Percentiles rank a stretch among this genome's conserved stretches.
These are phyloP conservation scores for Bufo bufo DNA, from an alignment of 2,113 vertebrate genomes.

Conservation along the genomic window DNA sequence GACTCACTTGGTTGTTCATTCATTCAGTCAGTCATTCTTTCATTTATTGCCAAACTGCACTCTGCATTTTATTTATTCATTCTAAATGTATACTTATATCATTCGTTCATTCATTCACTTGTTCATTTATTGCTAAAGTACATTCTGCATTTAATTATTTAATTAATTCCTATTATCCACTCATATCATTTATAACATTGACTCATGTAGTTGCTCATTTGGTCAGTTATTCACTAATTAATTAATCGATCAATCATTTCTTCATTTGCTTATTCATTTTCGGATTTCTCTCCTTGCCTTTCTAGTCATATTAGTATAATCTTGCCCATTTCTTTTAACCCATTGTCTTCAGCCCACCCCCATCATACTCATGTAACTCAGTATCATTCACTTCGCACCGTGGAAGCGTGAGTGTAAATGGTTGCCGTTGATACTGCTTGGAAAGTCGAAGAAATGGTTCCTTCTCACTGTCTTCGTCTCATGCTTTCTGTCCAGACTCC, in stretches of 20 bases:
- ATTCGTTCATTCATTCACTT: too few relatives aligned
- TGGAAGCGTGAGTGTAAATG: constrained; percentile 76
- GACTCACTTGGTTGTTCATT: not conserved
- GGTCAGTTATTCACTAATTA: too few relatives aligned
- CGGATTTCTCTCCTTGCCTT: not conserved
- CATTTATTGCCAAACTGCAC: not conserved
- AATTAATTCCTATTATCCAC: too few relatives aligned
- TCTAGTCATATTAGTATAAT: too few relatives aligned
- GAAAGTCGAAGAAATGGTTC: constrained; percentile 88
- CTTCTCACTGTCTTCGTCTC: constrained; percentile 74
- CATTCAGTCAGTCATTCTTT: not conserved
- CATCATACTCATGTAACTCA: not conserved
- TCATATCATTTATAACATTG: too few relatives aligned
- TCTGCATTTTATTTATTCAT: too few relatives aligned
- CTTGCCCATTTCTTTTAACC: too few relatives aligned
- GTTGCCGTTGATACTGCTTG: constrained; percentile 68
- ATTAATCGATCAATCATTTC: too few relatives aligned
- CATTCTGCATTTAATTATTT: too few relatives aligned
- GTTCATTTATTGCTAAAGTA: too few relatives aligned
- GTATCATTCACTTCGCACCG: constrained; percentile 70
- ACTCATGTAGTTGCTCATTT: too few relatives aligned
- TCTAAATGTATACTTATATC: too few relatives aligned
- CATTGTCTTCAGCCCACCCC: not conserved
- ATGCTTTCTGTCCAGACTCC: constrained; percentile 75
- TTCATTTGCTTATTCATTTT: not conserved